Percentiles rank a stretch among this genome's conserved stretches.
Conservation (phyloP, 2,113 vertebrate species). For the Psilopsiagon aymara region DNA sequence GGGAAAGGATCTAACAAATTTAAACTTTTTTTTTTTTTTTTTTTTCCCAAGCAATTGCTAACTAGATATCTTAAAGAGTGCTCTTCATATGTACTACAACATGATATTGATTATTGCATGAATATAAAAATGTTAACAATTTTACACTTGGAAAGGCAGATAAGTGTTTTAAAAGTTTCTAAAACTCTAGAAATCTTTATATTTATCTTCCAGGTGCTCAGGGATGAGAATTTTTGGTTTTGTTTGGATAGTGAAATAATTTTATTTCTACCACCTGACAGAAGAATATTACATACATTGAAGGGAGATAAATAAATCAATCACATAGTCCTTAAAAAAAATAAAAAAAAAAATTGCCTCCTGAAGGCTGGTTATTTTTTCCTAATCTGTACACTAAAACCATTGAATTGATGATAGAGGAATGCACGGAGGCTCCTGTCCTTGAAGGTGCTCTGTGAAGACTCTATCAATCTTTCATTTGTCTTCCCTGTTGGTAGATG, state of each 20-base stretch:
- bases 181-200: background rate
- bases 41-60: background rate
- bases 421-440: background rate
- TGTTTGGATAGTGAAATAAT: background rate
- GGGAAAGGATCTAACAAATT: background rate
- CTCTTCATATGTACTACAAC: background rate
- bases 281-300: background rate
- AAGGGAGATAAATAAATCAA: background rate
- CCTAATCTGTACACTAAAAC: background rate
- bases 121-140: background rate
- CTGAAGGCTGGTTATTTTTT: background rate
- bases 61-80: background rate
- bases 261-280: background rate
- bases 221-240: rapidly evolving
- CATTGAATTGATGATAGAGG: background rate
- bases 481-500: rapidly evolving
- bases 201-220: background rate
- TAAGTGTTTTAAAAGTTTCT: background rate
- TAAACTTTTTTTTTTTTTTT: background rate
- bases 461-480: background rate
- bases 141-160: background rate
- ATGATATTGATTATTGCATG: background rate
- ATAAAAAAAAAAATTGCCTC: background rate
- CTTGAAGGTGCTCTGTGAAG: background rate
- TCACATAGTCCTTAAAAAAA: background rate